Percentiles rank a stretch among this genome's conserved stretches.
These are phyloP conservation scores for Peromyscus californicus DNA, from an alignment of 2,113 vertebrate species.

Conservation along the genomic window DNA sequence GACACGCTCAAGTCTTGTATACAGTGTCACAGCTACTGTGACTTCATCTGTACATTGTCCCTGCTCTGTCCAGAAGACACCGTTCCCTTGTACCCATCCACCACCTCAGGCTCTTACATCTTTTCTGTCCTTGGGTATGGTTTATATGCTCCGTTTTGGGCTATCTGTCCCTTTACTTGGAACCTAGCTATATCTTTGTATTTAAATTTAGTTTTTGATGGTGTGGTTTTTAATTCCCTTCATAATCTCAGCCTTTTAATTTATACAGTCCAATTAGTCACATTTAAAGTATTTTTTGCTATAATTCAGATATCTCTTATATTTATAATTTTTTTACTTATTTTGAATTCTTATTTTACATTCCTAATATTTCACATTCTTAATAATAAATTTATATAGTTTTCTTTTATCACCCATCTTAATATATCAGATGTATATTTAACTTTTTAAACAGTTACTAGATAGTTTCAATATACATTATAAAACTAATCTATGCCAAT, in stretches of 20 bases:
- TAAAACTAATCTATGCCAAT: background rate
- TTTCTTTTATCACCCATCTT: background rate
- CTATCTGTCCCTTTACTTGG: background rate
- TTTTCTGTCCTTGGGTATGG: background rate
- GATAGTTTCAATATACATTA: background rate
- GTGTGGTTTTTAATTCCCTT: background rate
- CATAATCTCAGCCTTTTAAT: background rate
- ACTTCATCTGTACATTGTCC: background rate
- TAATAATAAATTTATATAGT: background rate
- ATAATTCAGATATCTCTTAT: background rate
- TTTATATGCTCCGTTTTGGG: background rate
- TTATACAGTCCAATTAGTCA: background rate
- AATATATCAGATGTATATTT: background rate
- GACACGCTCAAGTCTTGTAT: background rate
- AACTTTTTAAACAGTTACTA: background rate
- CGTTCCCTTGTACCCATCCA: background rate
- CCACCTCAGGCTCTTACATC: background rate
- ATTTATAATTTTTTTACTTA: background rate
- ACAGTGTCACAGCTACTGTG: background rate
- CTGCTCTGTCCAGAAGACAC: background rate
- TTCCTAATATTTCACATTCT: background rate
- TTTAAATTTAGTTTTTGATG: background rate
- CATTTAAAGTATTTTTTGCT: background rate
- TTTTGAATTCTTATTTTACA: background rate
- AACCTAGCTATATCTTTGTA: background rate